Percentiles rank a stretch among this genome's conserved stretches.
phyloP scores from a whole-genome alignment of 2,888 invertebrate genomes.

The Macaria liturata region DNA sequence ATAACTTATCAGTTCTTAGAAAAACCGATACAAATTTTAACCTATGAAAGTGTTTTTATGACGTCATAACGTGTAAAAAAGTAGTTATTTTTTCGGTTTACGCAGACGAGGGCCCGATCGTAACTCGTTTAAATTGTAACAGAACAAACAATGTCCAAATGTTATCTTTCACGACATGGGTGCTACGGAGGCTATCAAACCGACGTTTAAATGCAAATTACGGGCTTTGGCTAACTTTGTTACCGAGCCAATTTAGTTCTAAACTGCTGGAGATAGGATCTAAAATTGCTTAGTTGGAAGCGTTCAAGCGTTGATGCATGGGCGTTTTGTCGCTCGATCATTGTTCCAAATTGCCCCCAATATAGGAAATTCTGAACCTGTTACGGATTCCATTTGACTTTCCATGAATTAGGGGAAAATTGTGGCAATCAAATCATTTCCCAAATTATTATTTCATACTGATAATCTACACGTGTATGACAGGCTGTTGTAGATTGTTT shows the following conservation, averaged over 20 bases:
- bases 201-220: conserved; percentile 30
- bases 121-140: conserved; percentile 29
- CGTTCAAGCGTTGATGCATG: conserved; percentile 21
- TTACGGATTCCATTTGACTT: conserved; percentile 28
- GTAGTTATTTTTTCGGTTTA: conserved; percentile 2
- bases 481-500: not conserved
- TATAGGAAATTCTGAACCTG: conserved; percentile 28
- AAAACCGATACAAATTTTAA: too few relatives aligned
- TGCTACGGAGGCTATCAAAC: conserved; percentile 34
- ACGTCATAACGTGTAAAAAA: too few relatives aligned
- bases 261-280: conserved; percentile 2
- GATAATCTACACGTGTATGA: conserved; percentile 6
- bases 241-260: conserved; percentile 9
- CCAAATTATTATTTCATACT: conserved; percentile 5
- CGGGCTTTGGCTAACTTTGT: conserved; percentile 17
- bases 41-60: too few relatives aligned
- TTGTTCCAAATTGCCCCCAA: conserved; percentile 32
- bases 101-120: conserved; percentile 23
- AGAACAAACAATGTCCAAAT: conserved; percentile 36
- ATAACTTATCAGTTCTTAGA: too few relatives aligned
- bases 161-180: conserved; percentile 35
- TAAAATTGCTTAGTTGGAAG: not conserved
- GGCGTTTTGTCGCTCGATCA: conserved; percentile 29
- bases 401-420: conserved; percentile 25
- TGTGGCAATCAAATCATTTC: conserved; percentile 7